Percentiles rank a stretch among this genome's conserved stretches.
These are phyloP conservation scores for Psammodynastes pulverulentus DNA, from an alignment of 2,113 vertebrate species.

Conservation along the genomic window DNA sequence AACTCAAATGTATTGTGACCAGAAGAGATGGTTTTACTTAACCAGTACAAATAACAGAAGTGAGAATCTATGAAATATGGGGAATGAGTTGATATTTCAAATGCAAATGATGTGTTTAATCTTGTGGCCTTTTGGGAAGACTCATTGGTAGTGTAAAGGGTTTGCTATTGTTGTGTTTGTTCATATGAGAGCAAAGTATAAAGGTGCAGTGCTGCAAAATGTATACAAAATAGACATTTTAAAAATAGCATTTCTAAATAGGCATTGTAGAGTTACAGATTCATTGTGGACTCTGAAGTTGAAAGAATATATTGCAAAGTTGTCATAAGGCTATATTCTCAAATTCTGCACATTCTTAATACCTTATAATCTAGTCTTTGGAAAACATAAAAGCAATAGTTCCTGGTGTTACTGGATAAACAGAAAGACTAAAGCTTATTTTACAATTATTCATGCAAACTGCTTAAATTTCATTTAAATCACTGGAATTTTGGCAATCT, in stretches of 20 bases:
- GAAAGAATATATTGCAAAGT: background rate
- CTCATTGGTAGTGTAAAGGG: background rate
- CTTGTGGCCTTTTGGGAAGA: slow-evolving; percentile 58
- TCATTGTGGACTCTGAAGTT: background rate
- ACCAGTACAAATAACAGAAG: slow-evolving; percentile 15
- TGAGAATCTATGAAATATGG: slow-evolving; percentile 25
- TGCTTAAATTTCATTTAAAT: background rate
- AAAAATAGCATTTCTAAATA: background rate
- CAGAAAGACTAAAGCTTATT: background rate
- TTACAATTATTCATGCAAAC: background rate
- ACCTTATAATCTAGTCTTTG: background rate
- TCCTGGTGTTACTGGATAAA: background rate
- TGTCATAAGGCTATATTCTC: background rate
- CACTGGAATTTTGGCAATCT: background rate
- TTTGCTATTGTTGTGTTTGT: slow-evolving; percentile 4
- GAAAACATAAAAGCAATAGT: background rate
- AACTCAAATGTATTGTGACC: slow-evolving; percentile 5
- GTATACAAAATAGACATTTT: background rate
- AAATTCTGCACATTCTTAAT: background rate
- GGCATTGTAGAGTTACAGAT: background rate
- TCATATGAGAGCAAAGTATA: background rate
- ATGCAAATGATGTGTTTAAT: slow-evolving; percentile 27
- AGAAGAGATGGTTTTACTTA: slow-evolving; percentile 1
- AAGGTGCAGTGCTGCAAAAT: slow-evolving; percentile 56
- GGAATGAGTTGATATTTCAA: slow-evolving; percentile 1